Evolutionary conservation across 2,888 invertebrate genomes (phyloP).

Genomic region (Ferdinandea cuprea): DNA sequence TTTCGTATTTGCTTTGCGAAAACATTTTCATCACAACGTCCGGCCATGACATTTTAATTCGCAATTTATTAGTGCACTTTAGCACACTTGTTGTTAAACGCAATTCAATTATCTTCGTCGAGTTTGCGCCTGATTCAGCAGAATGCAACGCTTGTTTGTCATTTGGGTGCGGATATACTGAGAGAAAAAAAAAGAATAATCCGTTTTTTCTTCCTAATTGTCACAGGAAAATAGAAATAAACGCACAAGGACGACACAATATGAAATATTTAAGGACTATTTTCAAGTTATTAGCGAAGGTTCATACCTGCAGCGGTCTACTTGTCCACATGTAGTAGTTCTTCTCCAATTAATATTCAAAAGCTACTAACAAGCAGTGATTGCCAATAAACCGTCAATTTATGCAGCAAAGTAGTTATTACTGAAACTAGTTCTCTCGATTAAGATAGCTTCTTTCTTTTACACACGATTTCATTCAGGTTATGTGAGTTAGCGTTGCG

Average conservation of each 20-base stretch:
- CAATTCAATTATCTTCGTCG: constrained; percentile 68
- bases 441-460: constrained; percentile 62
- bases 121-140: constrained; percentile 61
- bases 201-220: constrained; percentile 17
- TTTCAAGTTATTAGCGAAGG: not conserved
- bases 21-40: constrained; percentile 31
- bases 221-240: constrained; percentile 1
- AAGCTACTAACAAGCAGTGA: constrained; percentile 56
- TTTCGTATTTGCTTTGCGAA: constrained; percentile 1
- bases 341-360: constrained; percentile 53
- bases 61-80: constrained; percentile 67
- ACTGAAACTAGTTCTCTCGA: constrained; percentile 64
- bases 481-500: constrained; percentile 61
- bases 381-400: constrained; percentile 62
- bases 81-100: constrained; percentile 72
- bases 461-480: constrained; percentile 68
- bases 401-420: constrained; percentile 55
- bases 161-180: constrained; percentile 70
- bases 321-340: no score
- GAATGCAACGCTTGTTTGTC: constrained; percentile 59
- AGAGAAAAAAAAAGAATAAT: constrained; percentile 18
- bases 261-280: constrained; percentile 33
- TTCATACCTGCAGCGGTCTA: not conserved
- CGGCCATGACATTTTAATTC: constrained; percentile 66
- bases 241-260: constrained; percentile 34